Conservation (phyloP, 2,113 vertebrate genomes). For the Macaca mulatta region DNA sequence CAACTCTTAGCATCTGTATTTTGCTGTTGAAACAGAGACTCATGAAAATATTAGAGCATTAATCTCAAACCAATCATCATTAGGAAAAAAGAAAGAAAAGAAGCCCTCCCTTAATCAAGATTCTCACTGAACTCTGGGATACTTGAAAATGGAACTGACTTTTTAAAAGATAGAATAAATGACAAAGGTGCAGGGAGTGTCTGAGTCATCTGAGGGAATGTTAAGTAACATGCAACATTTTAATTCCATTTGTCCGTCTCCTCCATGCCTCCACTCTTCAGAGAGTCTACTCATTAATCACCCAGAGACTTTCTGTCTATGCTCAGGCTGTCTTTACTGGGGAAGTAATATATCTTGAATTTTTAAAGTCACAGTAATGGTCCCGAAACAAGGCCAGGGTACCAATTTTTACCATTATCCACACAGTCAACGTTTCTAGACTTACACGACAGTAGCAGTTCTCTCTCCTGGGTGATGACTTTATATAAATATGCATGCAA, state of each 20-base stretch:
- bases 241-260: constrained; percentile 63
- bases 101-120: neutral
- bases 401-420: constrained; percentile 33
- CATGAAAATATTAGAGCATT: neutral
- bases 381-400: constrained; percentile 34
- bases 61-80: neutral
- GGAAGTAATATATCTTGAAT: constrained; percentile 67
- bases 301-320: constrained; percentile 49
- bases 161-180: constrained; percentile 5
- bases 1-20: neutral
- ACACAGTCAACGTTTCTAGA: neutral
- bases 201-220: constrained; percentile 36
- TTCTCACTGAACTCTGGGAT: neutral
- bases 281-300: constrained; percentile 75
- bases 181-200: neutral
- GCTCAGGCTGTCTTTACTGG: constrained; percentile 37
- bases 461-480: constrained; percentile 25
- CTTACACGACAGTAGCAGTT: neutral
- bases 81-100: constrained; percentile 9
- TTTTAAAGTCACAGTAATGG: constrained; percentile 60
- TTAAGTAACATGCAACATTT: constrained; percentile 55
- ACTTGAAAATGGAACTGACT: neutral
- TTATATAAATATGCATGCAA: constrained; percentile 19
- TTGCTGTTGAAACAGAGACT: neutral
- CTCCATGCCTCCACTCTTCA: constrained; percentile 41